Evolutionary conservation across 1,140 invertebrate species (phyloP), one percentile per base, ranked within the genome.

Genomic region (Phthorimaea operculella): DNA sequence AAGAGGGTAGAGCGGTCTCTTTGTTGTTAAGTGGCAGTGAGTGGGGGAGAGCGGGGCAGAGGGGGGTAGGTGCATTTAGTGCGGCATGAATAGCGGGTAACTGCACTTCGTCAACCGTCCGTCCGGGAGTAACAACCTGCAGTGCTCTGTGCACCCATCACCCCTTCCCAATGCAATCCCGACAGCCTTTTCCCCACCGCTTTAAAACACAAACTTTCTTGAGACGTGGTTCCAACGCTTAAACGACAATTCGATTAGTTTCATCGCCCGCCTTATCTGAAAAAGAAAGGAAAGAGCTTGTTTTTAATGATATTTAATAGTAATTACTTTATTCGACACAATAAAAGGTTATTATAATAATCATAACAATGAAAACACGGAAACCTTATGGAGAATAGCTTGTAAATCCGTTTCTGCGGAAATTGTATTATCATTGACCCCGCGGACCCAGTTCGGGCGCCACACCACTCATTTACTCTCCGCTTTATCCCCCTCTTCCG

Each of bases 1-100:
- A 80, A 83, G 79, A 78, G 76, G 70, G 73, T 75, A 77, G 67
- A 78, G 74, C 76, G 72, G 68, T 77, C 70, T 79, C 80, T 83
- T 82, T 83, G 77, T 83, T 77, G 72, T 78, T 79, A 80, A 83
- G 76, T 82, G 79, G 72, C 70, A 71, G 63, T 63, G 52, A 53
- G 48, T 47, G 57, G 48, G 48, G 17, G 47, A 14, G 59, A 55
- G 58, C 59, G 60, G 59, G 54, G 62, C 50, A 51, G 47, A 42
- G 53, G 66, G 50, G 68, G 54, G 66, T 65, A 66, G 68, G 60
- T 67, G 70, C 72, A 72, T 75, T 75, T 71, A 71, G 72, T 70
- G 71, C 58, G 62, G 66, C 63, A 65, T 74, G 73, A 74, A 76
- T 76, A 75, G 70, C 68, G 68, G 66, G 72, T 68, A 79, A 76